Conservation (phyloP, 2,113 vertebrate species). For the Amblyornis subalaris region DNA sequence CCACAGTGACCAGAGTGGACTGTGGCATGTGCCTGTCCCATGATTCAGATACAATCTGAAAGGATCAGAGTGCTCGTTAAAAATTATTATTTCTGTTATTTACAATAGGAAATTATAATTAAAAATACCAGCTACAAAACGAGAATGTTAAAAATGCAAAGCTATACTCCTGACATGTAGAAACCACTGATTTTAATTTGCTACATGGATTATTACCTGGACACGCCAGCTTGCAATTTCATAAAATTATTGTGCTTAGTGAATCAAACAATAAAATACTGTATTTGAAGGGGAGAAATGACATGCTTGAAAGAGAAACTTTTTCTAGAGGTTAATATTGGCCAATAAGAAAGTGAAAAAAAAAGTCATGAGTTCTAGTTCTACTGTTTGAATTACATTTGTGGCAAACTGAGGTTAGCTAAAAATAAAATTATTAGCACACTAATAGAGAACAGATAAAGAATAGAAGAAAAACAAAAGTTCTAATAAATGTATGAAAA, state of each 20-base stretch:
- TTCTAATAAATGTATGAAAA: neutral
- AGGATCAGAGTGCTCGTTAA: neutral
- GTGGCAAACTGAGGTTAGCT: neutral
- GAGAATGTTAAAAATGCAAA: neutral
- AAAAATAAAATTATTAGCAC: neutral
- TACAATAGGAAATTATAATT: neutral
- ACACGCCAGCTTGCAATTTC: neutral
- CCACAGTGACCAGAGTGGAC: neutral
- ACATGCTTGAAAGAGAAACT: neutral
- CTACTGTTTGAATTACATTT: neutral
- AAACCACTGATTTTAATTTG: neutral
- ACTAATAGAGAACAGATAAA: neutral
- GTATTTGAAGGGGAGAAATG: neutral
- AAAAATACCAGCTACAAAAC: neutral
- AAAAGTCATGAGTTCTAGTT: neutral
- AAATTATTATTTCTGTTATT: neutral
- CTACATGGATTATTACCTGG: neutral
- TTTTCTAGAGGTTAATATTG: neutral
- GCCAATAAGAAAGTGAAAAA: neutral
- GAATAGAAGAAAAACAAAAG: neutral
- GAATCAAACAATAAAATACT: neutral
- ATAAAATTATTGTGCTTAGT: neutral
- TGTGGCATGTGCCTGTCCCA: neutral
- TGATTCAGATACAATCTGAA: neutral
- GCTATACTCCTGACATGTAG: neutral